phyloP scores from a whole-genome alignment of 2,797 vertebrate species.

The Xenopus petersii region DNA sequence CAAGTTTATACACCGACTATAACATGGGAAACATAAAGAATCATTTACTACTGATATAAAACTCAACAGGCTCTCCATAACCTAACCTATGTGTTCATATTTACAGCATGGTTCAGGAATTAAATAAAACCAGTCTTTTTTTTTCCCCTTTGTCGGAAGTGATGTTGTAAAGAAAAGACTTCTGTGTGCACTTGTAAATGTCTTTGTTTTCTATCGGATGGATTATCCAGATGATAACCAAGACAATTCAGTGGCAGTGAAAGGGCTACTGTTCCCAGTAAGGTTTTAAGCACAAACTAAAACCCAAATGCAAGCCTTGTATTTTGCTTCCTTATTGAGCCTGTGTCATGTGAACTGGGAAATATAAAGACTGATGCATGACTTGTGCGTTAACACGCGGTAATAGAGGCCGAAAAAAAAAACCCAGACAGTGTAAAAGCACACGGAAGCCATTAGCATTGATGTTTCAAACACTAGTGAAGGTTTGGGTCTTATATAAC shows the following conservation, averaged over 20 bases:
- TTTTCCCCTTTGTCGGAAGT: no score
- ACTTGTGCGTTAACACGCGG: constrained; percentile 29
- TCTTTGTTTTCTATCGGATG: no score
- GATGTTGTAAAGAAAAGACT: no score
- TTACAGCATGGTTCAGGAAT: no score
- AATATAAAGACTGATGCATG: constrained; percentile 30
- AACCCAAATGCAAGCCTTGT: constrained; percentile 10
- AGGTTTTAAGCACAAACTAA: background rate
- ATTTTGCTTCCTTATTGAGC: constrained; percentile 34
- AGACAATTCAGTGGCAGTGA: no score
- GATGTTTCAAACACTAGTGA: background rate
- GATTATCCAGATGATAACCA: no score
- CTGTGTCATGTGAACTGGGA: constrained; percentile 21
- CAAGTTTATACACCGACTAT: background rate
- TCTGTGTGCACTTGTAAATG: no score
- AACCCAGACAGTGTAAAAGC: constrained; percentile 27
- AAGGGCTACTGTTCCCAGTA: no score
- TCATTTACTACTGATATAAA: no score
- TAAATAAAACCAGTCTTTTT: no score
- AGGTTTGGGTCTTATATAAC: constrained; percentile 6
- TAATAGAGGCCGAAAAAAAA: constrained; percentile 22
- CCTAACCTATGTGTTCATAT: no score
- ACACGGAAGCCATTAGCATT: constrained; percentile 10
- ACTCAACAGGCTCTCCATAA: no score
- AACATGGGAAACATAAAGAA: background rate